Conservation (phyloP, 2,113 vertebrate genomes). For the Sterrhoptilus dennistouni region DNA sequence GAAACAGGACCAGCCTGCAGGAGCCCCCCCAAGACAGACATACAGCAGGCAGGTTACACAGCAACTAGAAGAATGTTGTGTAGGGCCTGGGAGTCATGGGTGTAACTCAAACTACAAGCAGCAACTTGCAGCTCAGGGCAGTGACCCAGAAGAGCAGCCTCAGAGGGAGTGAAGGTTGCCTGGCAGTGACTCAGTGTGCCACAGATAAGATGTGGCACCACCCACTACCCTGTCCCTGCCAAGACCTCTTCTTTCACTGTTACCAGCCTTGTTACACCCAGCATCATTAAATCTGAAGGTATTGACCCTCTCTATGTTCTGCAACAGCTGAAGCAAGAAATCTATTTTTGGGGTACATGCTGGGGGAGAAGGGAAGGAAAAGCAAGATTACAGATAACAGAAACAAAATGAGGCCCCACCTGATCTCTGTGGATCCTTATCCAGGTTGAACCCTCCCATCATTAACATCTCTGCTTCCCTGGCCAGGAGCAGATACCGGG, state of each 20-base stretch:
- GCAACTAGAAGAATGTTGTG: neutral
- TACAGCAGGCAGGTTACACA: neutral
- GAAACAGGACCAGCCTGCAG: accelerated
- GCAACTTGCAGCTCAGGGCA: neutral
- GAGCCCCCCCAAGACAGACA: neutral
- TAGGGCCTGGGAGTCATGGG: neutral
- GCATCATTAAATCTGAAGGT: neutral
- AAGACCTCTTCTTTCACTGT: neutral
- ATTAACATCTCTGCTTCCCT: slow-evolving; percentile 90
- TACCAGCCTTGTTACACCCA: neutral
- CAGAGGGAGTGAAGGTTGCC: neutral
- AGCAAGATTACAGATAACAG: neutral
- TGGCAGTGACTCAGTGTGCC: neutral
- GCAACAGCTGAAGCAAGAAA: neutral
- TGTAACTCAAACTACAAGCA: neutral
- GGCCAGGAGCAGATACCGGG: slow-evolving; percentile 87
- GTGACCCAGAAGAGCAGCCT: neutral
- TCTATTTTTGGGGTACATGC: neutral
- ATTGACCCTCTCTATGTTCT: neutral
- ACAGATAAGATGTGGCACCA: neutral
- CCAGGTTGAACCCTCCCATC: slow-evolving; percentile 78
- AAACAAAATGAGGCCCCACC: slow-evolving; percentile 65
- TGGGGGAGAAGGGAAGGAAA: neutral
- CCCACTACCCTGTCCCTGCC: neutral
- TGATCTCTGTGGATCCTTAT: slow-evolving; percentile 84